These are phyloP conservation scores for Natator depressus DNA, from an alignment of 2,113 vertebrate genomes.

Conservation along the genomic window DNA sequence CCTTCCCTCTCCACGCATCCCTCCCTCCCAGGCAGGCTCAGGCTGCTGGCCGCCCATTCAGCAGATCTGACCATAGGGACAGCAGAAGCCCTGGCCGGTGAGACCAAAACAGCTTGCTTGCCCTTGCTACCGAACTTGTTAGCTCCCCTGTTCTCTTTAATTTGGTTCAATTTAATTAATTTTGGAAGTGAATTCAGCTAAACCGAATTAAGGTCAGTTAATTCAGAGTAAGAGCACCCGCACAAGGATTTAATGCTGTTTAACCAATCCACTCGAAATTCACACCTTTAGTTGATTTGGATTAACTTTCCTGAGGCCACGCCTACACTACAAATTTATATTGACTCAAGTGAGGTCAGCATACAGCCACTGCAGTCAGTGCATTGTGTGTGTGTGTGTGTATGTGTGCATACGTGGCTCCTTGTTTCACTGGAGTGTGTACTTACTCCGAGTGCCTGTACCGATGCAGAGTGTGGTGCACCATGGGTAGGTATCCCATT, in stretches of 20 bases:
- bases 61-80: neutral
- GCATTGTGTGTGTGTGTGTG: neutral
- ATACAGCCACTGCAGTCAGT: neutral
- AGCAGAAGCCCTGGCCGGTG: neutral
- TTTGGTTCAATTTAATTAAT: too few relatives aligned
- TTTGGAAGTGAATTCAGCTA: too few relatives aligned
- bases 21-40: neutral
- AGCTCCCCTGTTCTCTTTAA: too few relatives aligned
- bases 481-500: too few relatives aligned
- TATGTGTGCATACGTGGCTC: neutral
- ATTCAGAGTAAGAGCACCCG: neutral
- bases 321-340: rapidly evolving
- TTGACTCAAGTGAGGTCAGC: neutral
- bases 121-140: too few relatives aligned
- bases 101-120: too few relatives aligned
- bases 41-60: neutral
- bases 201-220: too few relatives aligned
- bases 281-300: neutral
- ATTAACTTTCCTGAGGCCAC: neutral
- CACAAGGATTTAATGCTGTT: neutral
- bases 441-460: neutral
- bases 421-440: neutral
- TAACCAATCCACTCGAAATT: neutral
- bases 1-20: too few relatives aligned
- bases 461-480: too few relatives aligned